These are phyloP conservation scores for Ypsolopha sequella DNA, from an alignment of 2,888 invertebrate genomes.

Conservation along the genomic window DNA sequence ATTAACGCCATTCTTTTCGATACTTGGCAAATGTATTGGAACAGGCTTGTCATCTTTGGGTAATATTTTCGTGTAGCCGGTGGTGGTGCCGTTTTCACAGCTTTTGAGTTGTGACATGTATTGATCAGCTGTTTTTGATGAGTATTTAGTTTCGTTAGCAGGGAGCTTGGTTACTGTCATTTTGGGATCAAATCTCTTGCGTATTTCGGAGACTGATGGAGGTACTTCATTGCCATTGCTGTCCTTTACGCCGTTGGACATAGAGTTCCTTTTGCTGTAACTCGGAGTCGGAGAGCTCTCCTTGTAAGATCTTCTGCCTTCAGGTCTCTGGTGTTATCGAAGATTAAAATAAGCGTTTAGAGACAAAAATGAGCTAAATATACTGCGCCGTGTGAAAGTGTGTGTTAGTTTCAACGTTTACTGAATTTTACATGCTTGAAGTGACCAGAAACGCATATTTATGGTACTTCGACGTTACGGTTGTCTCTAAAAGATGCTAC, in stretches of 20 bases:
- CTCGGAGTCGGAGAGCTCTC: slow-evolving; percentile 43
- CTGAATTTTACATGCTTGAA: slow-evolving; percentile 19
- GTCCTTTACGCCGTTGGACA: slow-evolving; percentile 62
- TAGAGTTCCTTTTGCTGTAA: slow-evolving; percentile 48
- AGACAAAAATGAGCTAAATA: slow-evolving; percentile 4
- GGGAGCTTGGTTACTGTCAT: slow-evolving; percentile 63
- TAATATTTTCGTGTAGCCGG: slow-evolving; percentile 42
- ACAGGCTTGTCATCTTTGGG: slow-evolving; percentile 56
- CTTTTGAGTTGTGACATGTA: slow-evolving; percentile 53
- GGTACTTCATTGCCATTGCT: slow-evolving; percentile 71
- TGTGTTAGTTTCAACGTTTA: slow-evolving; percentile 58
- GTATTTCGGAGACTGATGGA: slow-evolving; percentile 69
- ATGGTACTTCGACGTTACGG: background rate
- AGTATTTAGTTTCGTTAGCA: slow-evolving; percentile 44
- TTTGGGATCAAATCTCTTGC: slow-evolving; percentile 68
- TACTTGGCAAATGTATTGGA: slow-evolving; percentile 54
- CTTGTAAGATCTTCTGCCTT: slow-evolving; percentile 54
- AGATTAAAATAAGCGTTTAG: slow-evolving; percentile 7
- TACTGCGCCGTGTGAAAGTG: slow-evolving; percentile 34
- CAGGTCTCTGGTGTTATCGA: slow-evolving; percentile 51
- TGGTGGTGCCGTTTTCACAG: slow-evolving; percentile 48
- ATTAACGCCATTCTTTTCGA: slow-evolving; percentile 44
- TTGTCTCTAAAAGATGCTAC: background rate
- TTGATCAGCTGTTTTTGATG: slow-evolving; percentile 40
- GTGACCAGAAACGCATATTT: background rate